Evolutionary conservation across 2,888 invertebrate species (phyloP).

Genomic region (Calephelis perditalis): DNA sequence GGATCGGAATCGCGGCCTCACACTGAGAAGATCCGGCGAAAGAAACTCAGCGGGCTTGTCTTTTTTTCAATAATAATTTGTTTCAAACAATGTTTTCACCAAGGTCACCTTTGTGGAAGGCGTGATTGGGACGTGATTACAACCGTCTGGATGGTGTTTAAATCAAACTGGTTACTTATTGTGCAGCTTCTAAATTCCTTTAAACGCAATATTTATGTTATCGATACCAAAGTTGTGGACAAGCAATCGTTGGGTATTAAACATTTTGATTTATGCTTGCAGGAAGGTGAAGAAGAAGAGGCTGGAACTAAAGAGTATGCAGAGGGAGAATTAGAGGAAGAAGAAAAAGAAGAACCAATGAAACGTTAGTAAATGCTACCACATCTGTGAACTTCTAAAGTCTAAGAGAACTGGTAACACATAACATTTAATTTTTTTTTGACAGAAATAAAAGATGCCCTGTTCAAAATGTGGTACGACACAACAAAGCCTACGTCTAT

Average conservation of each 20-base stretch:
- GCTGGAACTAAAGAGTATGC: slow-evolving; percentile 35
- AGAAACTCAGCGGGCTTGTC: no score
- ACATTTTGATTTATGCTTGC: slow-evolving; percentile 34
- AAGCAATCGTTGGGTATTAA: neutral
- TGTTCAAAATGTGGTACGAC: slow-evolving; percentile 60
- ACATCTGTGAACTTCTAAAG: neutral
- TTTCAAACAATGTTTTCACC: no score
- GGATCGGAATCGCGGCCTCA: no score
- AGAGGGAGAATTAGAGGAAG: slow-evolving; percentile 46
- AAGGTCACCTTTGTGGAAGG: no score
- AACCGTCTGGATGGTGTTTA: no score
- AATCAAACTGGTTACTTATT: no score
- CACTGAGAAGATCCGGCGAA: no score
- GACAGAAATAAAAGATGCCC: slow-evolving; percentile 62
- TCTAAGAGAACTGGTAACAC: neutral
- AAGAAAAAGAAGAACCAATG: slow-evolving; percentile 39
- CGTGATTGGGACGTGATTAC: no score
- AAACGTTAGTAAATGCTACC: slow-evolving; percentile 41
- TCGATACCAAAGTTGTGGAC: neutral
- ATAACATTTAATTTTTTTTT: slow-evolving; percentile 9
- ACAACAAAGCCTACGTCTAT: slow-evolving; percentile 44
- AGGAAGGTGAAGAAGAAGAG: slow-evolving; percentile 52
- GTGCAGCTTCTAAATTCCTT: no score
- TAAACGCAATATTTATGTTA: no score
- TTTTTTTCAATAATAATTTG: no score